These are phyloP conservation scores for Oasisia sp. DNA, from an alignment of 2,888 invertebrate species.

Conservation along the genomic window DNA sequence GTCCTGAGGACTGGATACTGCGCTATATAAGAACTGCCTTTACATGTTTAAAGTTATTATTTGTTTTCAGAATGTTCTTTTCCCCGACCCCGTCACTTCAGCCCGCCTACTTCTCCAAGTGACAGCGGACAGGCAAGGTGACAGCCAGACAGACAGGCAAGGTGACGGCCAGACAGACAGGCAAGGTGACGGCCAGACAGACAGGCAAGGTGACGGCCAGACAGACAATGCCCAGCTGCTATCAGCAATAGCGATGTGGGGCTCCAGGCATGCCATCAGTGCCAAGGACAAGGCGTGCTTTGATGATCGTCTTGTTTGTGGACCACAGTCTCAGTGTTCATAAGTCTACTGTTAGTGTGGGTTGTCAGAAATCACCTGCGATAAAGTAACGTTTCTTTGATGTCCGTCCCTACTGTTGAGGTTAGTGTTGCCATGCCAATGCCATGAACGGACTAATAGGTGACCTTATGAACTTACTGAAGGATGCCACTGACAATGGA, in stretches of 20 bases:
- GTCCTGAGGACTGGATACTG: too few species aligned
- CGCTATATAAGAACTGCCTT: too few species aligned
- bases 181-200: too few species aligned
- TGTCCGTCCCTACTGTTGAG: neutral
- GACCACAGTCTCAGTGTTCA: neutral
- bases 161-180: too few species aligned
- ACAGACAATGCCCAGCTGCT: neutral
- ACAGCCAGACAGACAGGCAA: neutral
- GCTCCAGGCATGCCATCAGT: neutral
- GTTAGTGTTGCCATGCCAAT: neutral
- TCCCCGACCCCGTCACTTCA: constrained; percentile 51
- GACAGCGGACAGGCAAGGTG: neutral
- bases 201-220: too few species aligned
- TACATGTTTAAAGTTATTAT: neutral
- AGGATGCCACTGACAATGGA: too few species aligned
- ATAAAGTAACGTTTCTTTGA: neutral
- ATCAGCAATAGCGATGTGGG: neutral
- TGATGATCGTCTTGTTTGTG: neutral
- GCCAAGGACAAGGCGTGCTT: neutral
- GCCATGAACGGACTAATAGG: neutral
- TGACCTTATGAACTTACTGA: neutral
- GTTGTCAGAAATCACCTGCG: neutral
- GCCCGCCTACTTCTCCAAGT: constrained; percentile 48
- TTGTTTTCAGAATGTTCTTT: constrained; percentile 42
- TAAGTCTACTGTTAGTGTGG: neutral